These are phyloP conservation scores for Venturia canescens DNA, from an alignment of 1,140 invertebrate species.

Conservation along the genomic window DNA sequence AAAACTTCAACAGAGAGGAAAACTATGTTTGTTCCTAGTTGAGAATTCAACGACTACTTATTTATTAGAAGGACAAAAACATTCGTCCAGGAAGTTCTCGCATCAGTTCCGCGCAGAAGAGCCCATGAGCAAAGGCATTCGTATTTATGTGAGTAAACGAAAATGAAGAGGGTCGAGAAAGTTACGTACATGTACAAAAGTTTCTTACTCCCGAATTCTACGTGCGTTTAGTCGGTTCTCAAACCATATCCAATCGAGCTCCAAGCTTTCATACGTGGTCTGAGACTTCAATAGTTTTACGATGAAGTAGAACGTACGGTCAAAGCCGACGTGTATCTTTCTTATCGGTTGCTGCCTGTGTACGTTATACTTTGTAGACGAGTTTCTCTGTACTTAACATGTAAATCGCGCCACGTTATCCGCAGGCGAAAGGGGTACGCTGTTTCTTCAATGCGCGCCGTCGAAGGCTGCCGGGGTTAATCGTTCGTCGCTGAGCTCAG, in stretches of 20 bases:
- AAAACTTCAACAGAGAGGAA: too few relatives aligned
- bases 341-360: conserved; percentile 33
- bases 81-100: too few relatives aligned
- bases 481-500: conserved; percentile 12
- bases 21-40: too few relatives aligned
- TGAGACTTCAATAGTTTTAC: background rate
- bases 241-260: background rate
- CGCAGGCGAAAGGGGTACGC: conserved; percentile 6
- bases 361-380: background rate
- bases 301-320: conserved; percentile 24
- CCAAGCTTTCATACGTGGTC: background rate
- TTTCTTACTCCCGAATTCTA: conserved; percentile 8
- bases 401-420: conserved; percentile 1
- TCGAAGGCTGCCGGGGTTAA: conserved; percentile 11
- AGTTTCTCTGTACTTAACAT: background rate
- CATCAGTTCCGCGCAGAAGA: too few relatives aligned
- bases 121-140: background rate
- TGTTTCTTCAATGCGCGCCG: background rate
- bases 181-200: background rate
- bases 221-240: background rate
- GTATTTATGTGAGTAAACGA: background rate
- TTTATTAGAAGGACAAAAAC: too few relatives aligned
- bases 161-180: background rate
- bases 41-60: too few relatives aligned
- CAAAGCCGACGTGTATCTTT: conserved; percentile 36